Evolutionary conservation across 2,888 invertebrate species (phyloP).

Genomic region (Rhagonycha lutea): DNA sequence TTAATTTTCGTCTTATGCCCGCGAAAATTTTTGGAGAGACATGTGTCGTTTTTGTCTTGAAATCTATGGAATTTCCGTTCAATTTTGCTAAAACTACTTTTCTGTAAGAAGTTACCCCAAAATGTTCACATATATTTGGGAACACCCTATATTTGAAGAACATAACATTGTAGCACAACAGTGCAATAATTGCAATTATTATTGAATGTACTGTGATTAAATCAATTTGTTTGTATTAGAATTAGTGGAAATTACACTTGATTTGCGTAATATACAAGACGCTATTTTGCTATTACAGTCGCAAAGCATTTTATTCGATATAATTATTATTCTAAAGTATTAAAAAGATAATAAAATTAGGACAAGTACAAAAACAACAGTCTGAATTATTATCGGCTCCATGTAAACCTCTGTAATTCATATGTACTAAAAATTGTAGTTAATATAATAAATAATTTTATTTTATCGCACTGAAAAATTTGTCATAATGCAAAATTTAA

Average conservation of each 20-base stretch:
- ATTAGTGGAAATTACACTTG: background rate
- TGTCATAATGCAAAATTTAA: background rate
- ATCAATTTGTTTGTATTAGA: background rate
- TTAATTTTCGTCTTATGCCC: no score
- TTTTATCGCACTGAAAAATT: background rate
- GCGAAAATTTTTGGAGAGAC: no score
- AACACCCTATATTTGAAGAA: no score
- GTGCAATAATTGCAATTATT: background rate
- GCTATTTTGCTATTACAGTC: background rate
- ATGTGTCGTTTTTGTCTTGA: no score
- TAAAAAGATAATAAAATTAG: slow-evolving; percentile 1
- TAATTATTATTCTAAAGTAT: slow-evolving; percentile 1
- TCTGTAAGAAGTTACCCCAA: no score
- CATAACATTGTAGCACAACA: no score
- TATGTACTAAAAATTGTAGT: background rate
- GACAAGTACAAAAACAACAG: slow-evolving; percentile 1
- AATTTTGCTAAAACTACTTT: no score
- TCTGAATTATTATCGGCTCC: background rate
- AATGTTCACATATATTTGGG: no score
- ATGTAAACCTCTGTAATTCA: background rate
- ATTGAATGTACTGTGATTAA: background rate
- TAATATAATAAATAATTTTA: background rate
- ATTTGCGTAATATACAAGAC: background rate
- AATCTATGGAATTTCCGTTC: no score
- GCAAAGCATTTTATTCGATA: background rate